phyloP scores from a whole-genome alignment of 2,888 invertebrate species.

The Calameuta pallipes region DNA sequence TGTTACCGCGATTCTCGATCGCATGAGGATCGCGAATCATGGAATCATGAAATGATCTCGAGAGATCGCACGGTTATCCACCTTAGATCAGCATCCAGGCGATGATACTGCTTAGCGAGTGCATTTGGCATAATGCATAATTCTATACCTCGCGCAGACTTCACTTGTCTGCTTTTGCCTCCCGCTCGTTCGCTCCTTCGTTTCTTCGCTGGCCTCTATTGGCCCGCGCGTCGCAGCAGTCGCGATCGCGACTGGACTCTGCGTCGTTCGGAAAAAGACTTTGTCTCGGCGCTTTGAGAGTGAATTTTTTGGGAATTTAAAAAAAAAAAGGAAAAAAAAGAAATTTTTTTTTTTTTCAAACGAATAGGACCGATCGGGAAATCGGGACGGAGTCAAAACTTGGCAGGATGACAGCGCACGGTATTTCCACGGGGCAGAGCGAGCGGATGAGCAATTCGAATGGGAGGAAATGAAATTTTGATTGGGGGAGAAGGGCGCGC shows the following conservation, averaged over 20 bases:
- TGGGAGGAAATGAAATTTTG: constrained; percentile 61
- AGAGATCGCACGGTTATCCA: constrained; percentile 17
- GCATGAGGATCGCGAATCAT: constrained; percentile 48
- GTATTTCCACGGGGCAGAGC: not conserved
- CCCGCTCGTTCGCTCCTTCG: not conserved
- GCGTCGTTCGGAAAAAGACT: not conserved
- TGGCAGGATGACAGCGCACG: not conserved
- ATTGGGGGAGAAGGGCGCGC: constrained; percentile 54
- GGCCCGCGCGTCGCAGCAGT: not conserved
- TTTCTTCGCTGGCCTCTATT: not conserved
- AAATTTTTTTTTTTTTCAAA: too few relatives aligned
- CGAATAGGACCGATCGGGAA: not conserved
- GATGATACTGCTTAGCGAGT: constrained; percentile 53
- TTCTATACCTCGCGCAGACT: constrained; percentile 20
- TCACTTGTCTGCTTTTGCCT: not conserved
- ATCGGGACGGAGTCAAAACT: not conserved
- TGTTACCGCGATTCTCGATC: constrained; percentile 51
- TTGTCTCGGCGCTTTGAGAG: not conserved
- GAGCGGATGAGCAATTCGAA: constrained; percentile 42
- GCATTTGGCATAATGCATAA: constrained; percentile 45
- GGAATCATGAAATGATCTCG: constrained; percentile 48
- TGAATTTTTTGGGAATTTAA: not conserved
- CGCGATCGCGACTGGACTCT: not conserved
- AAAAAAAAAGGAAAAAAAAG: not conserved
- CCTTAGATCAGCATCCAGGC: constrained; percentile 27